Evolutionary conservation across 2,888 invertebrate genomes (phyloP), one percentile per base, ranked within the genome.

Genomic region (Fragum fragum): DNA sequence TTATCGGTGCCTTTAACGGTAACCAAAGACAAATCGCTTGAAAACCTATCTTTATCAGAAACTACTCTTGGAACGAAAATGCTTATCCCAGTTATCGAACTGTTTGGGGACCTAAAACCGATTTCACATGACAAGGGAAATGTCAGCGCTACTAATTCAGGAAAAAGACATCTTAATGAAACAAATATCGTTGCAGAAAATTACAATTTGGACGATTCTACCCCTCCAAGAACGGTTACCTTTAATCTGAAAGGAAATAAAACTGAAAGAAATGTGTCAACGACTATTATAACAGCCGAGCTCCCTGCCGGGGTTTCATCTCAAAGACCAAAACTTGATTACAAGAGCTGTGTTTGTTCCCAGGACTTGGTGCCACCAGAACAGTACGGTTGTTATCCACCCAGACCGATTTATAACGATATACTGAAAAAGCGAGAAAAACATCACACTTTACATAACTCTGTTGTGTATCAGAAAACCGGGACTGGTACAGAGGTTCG

Each of bases 361-460:
- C 66, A 29, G 3, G 61, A 61, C 14, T 1, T n/a, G n/a, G 61
- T 18, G 0, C 29, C 14, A n/a, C 18, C 36, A 36, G 55, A 55
- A 23, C 55, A 71, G n/a, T 71, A 55, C 18, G 55, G 71, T 1
- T 71, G 36, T 32, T 71, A 71, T 28, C 71, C 71, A 32, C 16
- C 71, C 21, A 29, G 71, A 32, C 71, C 71, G 53, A 71, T 71
- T 23, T 71, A 32, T 53, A 71, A 71, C 57, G 71, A 71, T 39
- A 18, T 71, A n/a, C 21, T 14, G 21, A 71, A 55, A 36, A 29
- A 55, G 36, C 71, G 71, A 21, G 71, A 71, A 32, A 71, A 55
- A 55, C 71, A 55, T 1, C 7, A 28, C 14, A 3, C 32, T 2
- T 6, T 23, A 32, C 18, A 0, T 21, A 66, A 11, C 9, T 66